Evolutionary conservation across 2,113 vertebrate genomes (phyloP).

Genomic region (Archilochus colubris): DNA sequence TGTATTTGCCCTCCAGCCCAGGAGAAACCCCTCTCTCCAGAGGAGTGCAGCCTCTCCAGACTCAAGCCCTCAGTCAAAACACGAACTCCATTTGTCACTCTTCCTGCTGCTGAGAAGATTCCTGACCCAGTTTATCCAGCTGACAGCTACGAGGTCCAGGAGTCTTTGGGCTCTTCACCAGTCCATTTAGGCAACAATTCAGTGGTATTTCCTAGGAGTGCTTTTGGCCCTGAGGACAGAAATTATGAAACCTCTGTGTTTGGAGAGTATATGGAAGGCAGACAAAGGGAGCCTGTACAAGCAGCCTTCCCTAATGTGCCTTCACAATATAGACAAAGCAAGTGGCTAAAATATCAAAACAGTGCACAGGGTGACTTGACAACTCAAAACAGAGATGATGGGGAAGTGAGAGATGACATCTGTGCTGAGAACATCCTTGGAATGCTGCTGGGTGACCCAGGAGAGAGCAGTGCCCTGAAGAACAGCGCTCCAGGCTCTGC

Average conservation of each 20-base stretch:
- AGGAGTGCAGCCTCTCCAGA: background rate
- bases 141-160: background rate
- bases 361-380: background rate
- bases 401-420: background rate
- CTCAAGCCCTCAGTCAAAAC: background rate
- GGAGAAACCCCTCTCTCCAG: background rate
- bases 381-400: background rate
- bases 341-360: conserved; percentile 80
- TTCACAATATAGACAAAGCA: conserved; percentile 68
- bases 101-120: background rate
- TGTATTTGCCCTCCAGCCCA: conserved; percentile 32
- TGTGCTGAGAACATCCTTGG: conserved; percentile 4
- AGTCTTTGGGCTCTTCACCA: background rate
- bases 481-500: background rate
- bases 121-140: background rate
- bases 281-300: background rate
- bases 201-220: background rate
- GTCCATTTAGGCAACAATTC: background rate
- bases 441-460: background rate
- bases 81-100: conserved; percentile 20
- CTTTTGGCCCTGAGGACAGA: conserved; percentile 28
- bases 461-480: background rate
- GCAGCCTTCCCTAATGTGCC: background rate
- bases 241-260: conserved; percentile 23
- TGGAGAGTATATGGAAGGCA: background rate